A percentile compares a stretch with the other conserved stretches of the same genome.
Evolutionary conservation across 1,140 invertebrate genomes (phyloP).

Genomic region (Propsilocerus akamusi): DNA sequence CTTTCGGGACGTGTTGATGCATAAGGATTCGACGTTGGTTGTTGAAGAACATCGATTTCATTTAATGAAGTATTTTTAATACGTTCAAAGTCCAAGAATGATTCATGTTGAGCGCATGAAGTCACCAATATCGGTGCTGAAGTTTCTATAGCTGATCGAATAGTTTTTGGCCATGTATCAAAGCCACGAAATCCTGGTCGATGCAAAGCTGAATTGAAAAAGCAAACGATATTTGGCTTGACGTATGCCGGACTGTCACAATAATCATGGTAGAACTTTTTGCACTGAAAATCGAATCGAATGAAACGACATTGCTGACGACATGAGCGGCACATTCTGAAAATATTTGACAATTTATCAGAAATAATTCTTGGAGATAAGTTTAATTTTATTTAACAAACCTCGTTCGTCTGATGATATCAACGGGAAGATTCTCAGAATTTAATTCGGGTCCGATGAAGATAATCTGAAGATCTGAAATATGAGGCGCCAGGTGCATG

Average conservation of each 20-base stretch:
- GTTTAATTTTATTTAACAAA: slow-evolving; percentile 8
- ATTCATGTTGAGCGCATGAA: slow-evolving; percentile 41
- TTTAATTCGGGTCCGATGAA: slow-evolving; percentile 44
- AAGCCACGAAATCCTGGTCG: slow-evolving; percentile 33
- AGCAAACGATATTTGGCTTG: slow-evolving; percentile 39
- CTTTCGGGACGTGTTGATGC: slow-evolving; percentile 45
- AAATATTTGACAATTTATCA: slow-evolving; percentile 8
- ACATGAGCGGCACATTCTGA: slow-evolving; percentile 29
- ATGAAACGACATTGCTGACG: slow-evolving; percentile 24
- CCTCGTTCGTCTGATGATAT: slow-evolving; percentile 27
- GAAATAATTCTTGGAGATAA: slow-evolving; percentile 4
- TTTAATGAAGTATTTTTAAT: slow-evolving; percentile 24
- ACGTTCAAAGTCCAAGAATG: slow-evolving; percentile 34
- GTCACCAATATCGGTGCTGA: slow-evolving; percentile 38
- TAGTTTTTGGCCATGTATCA: slow-evolving; percentile 45
- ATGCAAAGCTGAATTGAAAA: slow-evolving; percentile 51
- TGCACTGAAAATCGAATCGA: slow-evolving; percentile 30
- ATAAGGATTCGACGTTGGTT: slow-evolving; percentile 37
- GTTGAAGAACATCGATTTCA: slow-evolving; percentile 27
- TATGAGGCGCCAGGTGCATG: slow-evolving; percentile 35
- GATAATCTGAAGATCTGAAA: slow-evolving; percentile 33
- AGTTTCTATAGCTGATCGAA: slow-evolving; percentile 28
- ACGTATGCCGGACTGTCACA: slow-evolving; percentile 22
- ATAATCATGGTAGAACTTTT: slow-evolving; percentile 38
- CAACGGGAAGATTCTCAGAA: slow-evolving; percentile 28